Conservation (phyloP, 2,797 vertebrate species). For the Botia kubotai region DNA sequence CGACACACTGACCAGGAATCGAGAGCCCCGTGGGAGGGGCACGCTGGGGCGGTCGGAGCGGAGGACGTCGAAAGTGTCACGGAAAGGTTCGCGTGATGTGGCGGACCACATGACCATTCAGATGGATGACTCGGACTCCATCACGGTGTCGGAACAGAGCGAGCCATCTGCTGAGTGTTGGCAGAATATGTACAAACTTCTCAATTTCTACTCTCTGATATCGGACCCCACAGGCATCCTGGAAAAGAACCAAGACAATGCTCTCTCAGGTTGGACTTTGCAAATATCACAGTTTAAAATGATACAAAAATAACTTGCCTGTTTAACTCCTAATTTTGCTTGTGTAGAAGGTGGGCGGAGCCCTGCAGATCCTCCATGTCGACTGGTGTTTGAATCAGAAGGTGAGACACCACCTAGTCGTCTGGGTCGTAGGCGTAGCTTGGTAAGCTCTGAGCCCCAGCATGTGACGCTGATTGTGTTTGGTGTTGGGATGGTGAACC, state of each 20-base stretch:
- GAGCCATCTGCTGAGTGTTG: conserved; percentile 98
- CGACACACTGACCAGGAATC: conserved; percentile 78
- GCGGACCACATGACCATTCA: conserved; percentile 95
- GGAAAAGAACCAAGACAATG: conserved; percentile 92
- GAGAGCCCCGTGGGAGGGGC: conserved; percentile 88
- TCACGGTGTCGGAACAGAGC: conserved; percentile 97
- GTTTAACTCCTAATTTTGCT: too few species aligned
- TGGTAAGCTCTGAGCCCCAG: conserved; percentile 89
- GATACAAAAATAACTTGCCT: background rate
- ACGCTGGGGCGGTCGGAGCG: conserved; percentile 90
- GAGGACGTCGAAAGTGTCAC: conserved; percentile 93
- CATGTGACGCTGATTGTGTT: conserved; percentile 96
- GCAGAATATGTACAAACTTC: conserved; percentile 99
- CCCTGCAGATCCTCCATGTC: conserved; percentile 86
- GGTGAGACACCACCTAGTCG: conserved; percentile 78
- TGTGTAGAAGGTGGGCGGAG: conserved; percentile 80
- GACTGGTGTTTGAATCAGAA: conserved; percentile 93
- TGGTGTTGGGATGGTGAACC: conserved; percentile 97
- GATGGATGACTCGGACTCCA: conserved; percentile 98
- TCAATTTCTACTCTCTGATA: conserved; percentile 99
- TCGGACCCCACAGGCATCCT: conserved; percentile 97
- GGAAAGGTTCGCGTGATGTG: conserved; percentile 96
- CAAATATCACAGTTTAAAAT: too few species aligned
- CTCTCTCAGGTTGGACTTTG: conserved; percentile 72
- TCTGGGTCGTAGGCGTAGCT: conserved; percentile 86